Percentiles rank a stretch among this genome's conserved stretches.
These are phyloP conservation scores for Vimba vimba DNA, from an alignment of 2,113 vertebrate genomes.

Conservation along the genomic window DNA sequence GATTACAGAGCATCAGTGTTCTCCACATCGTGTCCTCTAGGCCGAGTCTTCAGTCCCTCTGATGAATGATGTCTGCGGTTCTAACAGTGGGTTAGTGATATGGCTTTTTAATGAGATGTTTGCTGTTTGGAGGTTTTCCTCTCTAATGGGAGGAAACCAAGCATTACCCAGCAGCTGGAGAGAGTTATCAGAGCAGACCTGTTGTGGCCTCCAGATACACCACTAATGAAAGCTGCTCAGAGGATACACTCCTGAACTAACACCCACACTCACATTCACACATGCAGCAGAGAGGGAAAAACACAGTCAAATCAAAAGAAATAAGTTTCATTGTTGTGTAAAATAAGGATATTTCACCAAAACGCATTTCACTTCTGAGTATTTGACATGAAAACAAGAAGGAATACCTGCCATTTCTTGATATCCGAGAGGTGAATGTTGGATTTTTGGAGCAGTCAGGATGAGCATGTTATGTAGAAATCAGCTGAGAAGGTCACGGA, in stretches of 20 bases:
- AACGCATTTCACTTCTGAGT: background rate
- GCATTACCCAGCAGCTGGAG: conserved; percentile 41
- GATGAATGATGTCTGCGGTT: conserved; percentile 39
- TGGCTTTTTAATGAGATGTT: conserved; percentile 42
- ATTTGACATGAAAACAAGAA: background rate
- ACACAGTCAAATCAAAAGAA: background rate
- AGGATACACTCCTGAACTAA: background rate
- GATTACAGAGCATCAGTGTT: background rate
- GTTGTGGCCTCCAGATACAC: background rate
- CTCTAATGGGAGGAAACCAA: conserved; percentile 39
- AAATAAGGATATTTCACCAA: background rate
- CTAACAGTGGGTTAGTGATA: conserved; percentile 15
- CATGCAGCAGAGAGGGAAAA: background rate
- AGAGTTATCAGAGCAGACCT: conserved; percentile 33
- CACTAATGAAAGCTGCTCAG: conserved; percentile 6
- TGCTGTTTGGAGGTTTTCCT: conserved; percentile 36
- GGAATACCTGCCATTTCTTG: background rate
- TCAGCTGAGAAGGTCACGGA: background rate
- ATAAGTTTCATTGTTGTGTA: background rate
- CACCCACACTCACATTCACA: background rate
- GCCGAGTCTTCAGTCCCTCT: background rate
- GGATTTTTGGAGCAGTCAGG: background rate
- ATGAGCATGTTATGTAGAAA: background rate
- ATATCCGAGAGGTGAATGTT: background rate
- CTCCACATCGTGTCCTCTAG: background rate